Evolutionary conservation across 2,888 invertebrate genomes (phyloP).

Genomic region (Augochlorella aurata): DNA sequence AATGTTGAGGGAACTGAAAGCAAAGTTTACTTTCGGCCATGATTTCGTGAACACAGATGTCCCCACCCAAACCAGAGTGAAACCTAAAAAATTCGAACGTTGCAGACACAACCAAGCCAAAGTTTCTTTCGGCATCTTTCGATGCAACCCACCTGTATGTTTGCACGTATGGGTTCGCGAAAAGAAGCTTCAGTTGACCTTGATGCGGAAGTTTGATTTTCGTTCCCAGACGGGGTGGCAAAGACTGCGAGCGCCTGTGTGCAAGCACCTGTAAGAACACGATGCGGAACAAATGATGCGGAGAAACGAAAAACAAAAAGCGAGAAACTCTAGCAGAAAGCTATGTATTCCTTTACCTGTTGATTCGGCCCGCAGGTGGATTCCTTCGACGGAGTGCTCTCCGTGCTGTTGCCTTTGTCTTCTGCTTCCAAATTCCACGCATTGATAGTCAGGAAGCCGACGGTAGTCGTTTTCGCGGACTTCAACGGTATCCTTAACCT

Average conservation of each 20-base stretch:
- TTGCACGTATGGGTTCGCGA: conserved; percentile 87
- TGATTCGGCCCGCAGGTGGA: conserved; percentile 81
- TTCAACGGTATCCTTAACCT: conserved; percentile 84
- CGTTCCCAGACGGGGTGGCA: conserved; percentile 91
- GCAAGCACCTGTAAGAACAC: conserved; percentile 80
- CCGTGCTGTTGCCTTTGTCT: conserved; percentile 87
- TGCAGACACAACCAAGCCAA: conserved; percentile 52
- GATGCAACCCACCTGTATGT: conserved; percentile 79
- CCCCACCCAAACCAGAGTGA: conserved; percentile 95
- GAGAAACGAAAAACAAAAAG: neutral
- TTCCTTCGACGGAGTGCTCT: conserved; percentile 86
- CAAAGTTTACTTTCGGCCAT: conserved; percentile 95
- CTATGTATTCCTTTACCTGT: conserved; percentile 65
- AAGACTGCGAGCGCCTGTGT: conserved; percentile 91
- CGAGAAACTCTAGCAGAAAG: neutral
- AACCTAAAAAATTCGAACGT: conserved; percentile 85
- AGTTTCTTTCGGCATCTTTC: neutral
- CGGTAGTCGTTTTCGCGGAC: conserved; percentile 86
- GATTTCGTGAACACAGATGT: conserved; percentile 95
- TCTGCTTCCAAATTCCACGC: conserved; percentile 93
- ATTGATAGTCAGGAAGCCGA: conserved; percentile 92
- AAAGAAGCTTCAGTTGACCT: conserved; percentile 88
- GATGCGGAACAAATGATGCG: neutral
- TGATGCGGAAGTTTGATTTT: conserved; percentile 92
- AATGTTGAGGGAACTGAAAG: conserved; percentile 92